Conservation (phyloP, 2,797 vertebrate species). For the Cheracebus regulus region DNA sequence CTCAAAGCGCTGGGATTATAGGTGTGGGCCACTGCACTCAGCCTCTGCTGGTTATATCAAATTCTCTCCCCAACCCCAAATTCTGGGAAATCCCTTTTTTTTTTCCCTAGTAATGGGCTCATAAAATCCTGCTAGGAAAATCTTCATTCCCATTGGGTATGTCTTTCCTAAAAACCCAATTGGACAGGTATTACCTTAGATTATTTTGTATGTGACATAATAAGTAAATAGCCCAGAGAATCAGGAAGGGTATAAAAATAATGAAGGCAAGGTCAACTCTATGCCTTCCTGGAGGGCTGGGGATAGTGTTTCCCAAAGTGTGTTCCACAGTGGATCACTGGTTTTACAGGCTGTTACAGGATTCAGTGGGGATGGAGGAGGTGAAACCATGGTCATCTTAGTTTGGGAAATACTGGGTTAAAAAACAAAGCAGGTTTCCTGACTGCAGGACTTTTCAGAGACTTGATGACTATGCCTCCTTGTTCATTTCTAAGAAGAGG, state of each 20-base stretch:
- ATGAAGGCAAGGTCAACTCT: not conserved
- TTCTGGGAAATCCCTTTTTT: constrained; percentile 18
- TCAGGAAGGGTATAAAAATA: not conserved
- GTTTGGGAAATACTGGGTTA: not conserved
- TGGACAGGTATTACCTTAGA: not conserved
- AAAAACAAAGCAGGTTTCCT: not conserved
- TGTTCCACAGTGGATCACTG: not conserved
- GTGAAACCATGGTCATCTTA: not conserved
- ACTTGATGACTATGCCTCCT: not conserved
- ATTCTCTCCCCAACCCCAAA: not conserved
- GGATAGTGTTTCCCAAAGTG: not conserved
- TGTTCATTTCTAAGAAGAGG: not conserved
- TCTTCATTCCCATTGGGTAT: not conserved
- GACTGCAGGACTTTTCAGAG: not conserved
- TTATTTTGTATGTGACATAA: not conserved
- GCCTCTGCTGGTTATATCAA: not conserved
- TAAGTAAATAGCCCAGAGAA: not conserved
- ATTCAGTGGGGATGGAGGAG: not conserved
- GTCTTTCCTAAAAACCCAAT: not conserved
- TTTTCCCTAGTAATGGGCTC: not conserved
- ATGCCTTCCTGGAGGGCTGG: not conserved
- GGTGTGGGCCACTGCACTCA: no score
- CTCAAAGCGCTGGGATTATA: no score
- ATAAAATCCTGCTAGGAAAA: not conserved
- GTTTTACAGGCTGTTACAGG: not conserved